Evolutionary conservation across 1,140 invertebrate genomes (phyloP), one percentile per base, ranked within the genome.

Genomic region (Anadara kagoshimensis): DNA sequence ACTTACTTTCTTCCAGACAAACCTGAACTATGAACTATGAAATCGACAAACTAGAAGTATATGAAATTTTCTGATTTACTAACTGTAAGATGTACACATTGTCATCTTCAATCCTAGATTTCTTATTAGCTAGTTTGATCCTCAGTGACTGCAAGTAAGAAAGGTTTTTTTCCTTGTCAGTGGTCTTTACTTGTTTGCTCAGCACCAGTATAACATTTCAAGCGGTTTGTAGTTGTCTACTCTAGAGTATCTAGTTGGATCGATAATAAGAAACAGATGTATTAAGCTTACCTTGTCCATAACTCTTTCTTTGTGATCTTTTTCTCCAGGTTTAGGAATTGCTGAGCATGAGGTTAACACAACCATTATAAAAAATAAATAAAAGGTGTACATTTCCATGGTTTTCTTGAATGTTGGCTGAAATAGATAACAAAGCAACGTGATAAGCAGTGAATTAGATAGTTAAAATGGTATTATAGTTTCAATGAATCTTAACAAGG

Each of bases 251-350:
- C n/a, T 1, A 41, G 29, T 16, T 67, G 29, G 26, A 36, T 11
- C 22, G 5, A 69, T 43, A n/a, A 45, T 11, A 26, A 11, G 8
- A 26, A 3, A 36, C 3, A 51, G 26, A 47, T 47, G 8, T 11
- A 18, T 47, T 47, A 47, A 47, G 18, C 29, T 58, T 83, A 92
- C 92, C 86, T 91, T 90, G 66, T 92, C 89, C 53, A 91, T 72
- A 2, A 91, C 87, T 51, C 91, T 84, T 18, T 90, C 86, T 74
- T 90, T 91, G 58, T 90, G 86, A 45, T 92, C 91, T 26, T 76
- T 69, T 22, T 69, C 67, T 58, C 66, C 92, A 36, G 91, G 90
- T 85, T 93, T 93, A 16, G 93, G 93, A 63, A 93, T 89, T n/a
- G 90, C 92, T 56, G 85, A 80, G 51, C 69, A 76, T 24, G 62